Percentiles rank a stretch among this genome's conserved stretches.
These are phyloP conservation scores for Eupithecia pulchellata DNA, from an alignment of 2,888 invertebrate genomes.

Conservation along the genomic window DNA sequence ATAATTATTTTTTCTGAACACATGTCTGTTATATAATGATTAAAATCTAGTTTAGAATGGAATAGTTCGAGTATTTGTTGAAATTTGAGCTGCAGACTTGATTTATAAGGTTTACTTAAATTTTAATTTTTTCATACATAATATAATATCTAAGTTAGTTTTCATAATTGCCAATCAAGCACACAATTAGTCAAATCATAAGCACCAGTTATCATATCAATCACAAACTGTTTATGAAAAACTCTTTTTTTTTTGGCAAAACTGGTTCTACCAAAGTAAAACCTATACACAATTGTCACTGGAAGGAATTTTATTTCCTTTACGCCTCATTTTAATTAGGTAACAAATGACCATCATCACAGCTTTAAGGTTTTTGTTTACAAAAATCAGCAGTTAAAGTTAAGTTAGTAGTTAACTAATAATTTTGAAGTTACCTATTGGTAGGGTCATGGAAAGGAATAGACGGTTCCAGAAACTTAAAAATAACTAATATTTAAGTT, in stretches of 20 bases:
- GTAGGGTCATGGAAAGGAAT: constrained; percentile 24
- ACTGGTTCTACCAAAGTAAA: constrained; percentile 9
- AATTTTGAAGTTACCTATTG: constrained; percentile 1
- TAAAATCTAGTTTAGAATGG: not conserved
- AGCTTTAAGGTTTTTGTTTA: not conserved
- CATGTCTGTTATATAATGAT: not conserved
- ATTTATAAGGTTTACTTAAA: not conserved
- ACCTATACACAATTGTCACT: constrained; percentile 8
- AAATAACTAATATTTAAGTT: constrained; percentile 7
- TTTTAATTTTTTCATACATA: not conserved
- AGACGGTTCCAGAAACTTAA: constrained; percentile 12
- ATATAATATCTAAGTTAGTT: constrained; percentile 6
- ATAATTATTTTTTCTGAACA: constrained; percentile 9
- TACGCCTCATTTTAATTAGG: not conserved
- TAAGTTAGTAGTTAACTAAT: not conserved
- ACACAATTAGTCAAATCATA: constrained; percentile 27
- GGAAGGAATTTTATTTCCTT: not conserved
- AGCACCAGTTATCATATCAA: constrained; percentile 29
- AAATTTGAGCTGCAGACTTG: constrained; percentile 3
- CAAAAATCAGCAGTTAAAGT: not conserved
- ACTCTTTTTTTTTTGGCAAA: not conserved
- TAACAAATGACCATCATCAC: constrained; percentile 18
- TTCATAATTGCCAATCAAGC: constrained; percentile 26
- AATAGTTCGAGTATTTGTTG: not conserved
- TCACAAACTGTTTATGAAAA: constrained; percentile 15